These are phyloP conservation scores for Mastomys natalensis DNA, from an alignment of 2,113 vertebrate species.

Conservation along the genomic window DNA sequence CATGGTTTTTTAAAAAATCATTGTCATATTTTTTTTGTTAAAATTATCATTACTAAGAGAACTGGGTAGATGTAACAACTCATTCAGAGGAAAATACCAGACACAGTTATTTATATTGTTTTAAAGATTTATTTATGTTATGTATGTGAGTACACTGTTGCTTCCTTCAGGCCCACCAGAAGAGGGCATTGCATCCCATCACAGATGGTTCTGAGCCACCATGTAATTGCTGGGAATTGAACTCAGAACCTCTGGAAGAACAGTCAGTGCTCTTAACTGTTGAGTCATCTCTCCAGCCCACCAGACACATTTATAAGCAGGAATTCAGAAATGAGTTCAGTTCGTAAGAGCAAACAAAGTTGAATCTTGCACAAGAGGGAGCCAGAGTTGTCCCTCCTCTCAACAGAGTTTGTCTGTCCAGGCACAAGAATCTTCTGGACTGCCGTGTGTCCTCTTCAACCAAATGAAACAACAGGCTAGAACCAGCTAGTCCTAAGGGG, in stretches of 20 bases:
- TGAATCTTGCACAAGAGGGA: not conserved
- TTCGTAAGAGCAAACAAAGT: constrained; percentile 17
- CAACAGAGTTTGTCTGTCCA: not conserved
- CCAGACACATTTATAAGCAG: not conserved
- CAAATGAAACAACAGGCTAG: not conserved
- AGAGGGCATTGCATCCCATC: too few relatives aligned
- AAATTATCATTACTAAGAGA: constrained; percentile 9
- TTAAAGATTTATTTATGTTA: too few relatives aligned
- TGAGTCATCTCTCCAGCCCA: not conserved
- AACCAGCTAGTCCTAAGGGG: not conserved
- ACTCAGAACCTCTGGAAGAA: too few relatives aligned
- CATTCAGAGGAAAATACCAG: constrained; percentile 15
- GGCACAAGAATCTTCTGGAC: not conserved
- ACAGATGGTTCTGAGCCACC: too few relatives aligned
- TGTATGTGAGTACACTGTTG: too few relatives aligned
- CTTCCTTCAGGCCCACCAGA: too few relatives aligned
- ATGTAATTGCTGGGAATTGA: too few relatives aligned
- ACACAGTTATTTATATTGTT: not conserved
- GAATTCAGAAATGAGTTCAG: constrained; percentile 29
- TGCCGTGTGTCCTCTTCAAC: not conserved
- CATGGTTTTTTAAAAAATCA: not conserved
- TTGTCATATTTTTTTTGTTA: not conserved
- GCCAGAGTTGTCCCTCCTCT: not conserved
- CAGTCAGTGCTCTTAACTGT: too few relatives aligned
- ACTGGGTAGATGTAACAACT: not conserved